Conservation (phyloP, 2,888 invertebrate species). For the Agrotis clavis region DNA sequence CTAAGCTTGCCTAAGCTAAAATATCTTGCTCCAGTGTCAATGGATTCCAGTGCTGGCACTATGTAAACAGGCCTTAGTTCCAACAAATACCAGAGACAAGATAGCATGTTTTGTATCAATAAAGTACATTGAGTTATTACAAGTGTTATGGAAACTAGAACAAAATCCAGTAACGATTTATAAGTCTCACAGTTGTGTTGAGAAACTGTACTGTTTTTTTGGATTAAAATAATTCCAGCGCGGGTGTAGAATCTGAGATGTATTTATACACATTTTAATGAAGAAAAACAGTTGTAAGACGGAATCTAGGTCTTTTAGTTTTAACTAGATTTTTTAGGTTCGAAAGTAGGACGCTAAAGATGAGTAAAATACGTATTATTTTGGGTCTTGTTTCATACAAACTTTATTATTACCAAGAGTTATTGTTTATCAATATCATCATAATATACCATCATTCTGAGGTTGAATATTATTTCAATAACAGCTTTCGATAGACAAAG, state of each 20-base stretch:
- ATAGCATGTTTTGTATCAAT: conserved; percentile 56
- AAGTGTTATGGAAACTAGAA: conserved; percentile 36
- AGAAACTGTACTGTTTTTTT: conserved; percentile 18
- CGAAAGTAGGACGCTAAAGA: background rate
- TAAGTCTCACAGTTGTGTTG: conserved; percentile 28
- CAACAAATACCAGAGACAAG: conserved; percentile 26
- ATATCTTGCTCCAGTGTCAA: background rate
- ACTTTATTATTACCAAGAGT: background rate
- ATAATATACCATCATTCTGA: background rate
- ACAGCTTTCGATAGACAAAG: background rate
- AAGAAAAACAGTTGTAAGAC: background rate
- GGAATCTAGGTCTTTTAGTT: conserved; percentile 4
- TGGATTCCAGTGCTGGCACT: background rate
- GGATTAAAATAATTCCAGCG: conserved; percentile 7
- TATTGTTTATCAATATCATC: background rate
- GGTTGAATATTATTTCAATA: background rate
- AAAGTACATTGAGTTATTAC: conserved; percentile 49
- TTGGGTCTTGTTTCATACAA: background rate
- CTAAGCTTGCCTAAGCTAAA: background rate
- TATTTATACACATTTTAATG: background rate
- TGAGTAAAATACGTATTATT: background rate
- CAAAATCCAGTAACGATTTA: conserved; percentile 42
- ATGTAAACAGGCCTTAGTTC: conserved; percentile 1
- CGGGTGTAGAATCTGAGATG: background rate
- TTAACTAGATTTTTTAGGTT: background rate